phyloP scores from a whole-genome alignment of 2,888 invertebrate species.

The Stenolophus ochropezus region DNA sequence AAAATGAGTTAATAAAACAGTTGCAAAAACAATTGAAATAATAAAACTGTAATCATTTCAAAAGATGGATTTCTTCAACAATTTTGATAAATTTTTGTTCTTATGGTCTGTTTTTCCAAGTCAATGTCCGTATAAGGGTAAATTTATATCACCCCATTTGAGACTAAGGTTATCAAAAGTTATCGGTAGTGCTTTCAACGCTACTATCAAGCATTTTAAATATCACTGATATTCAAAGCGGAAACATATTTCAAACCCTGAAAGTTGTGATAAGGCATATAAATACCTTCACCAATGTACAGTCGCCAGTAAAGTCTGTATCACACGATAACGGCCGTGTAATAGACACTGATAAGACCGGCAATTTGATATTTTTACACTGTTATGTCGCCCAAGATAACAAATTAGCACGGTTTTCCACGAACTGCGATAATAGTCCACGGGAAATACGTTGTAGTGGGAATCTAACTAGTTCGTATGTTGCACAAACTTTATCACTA shows the following conservation, averaged over 20 bases:
- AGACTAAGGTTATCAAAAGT: background rate
- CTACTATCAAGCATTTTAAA: background rate
- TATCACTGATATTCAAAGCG: constrained; percentile 16
- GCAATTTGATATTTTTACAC: background rate
- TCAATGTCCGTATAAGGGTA: background rate
- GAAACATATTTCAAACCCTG: constrained; percentile 34
- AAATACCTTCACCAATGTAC: constrained; percentile 4
- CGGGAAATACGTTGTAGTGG: background rate
- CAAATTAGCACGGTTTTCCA: constrained; percentile 7
- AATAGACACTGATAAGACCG: constrained; percentile 1
- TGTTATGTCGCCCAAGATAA: background rate
- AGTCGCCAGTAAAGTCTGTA: background rate
- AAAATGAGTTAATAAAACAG: constrained; percentile 44
- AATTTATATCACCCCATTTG: background rate
- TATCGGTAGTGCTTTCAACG: background rate
- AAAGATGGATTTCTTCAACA: background rate
- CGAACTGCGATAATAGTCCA: background rate
- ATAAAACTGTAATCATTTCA: constrained; percentile 34
- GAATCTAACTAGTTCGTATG: no score
- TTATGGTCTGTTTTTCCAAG: background rate
- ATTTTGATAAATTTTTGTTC: background rate
- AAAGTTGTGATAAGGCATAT: background rate
- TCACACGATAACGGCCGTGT: background rate
- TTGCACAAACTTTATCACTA: background rate
- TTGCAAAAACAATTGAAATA: constrained; percentile 48